These are phyloP conservation scores for Ptilorrhoa leucosticta DNA, from an alignment of 2,113 vertebrate genomes.

Conservation along the genomic window DNA sequence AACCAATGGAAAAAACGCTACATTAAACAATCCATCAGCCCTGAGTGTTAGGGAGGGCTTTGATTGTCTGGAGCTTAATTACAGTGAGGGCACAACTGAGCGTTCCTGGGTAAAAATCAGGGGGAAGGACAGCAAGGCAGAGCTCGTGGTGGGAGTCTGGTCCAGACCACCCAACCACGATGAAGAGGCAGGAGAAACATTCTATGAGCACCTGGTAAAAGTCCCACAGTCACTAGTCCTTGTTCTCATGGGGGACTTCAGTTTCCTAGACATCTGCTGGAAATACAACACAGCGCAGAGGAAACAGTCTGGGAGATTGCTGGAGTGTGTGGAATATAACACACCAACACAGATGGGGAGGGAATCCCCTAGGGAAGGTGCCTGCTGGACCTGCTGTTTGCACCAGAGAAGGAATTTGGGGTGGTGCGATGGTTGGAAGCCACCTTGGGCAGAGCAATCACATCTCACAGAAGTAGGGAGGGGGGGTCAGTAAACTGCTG, in stretches of 20 bases:
- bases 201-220: not conserved
- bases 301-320: not conserved
- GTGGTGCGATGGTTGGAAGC: not conserved
- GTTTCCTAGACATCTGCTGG: no score
- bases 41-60: not conserved
- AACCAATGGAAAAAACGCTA: not conserved
- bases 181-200: not conserved
- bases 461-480: not conserved
- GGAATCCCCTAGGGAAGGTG: not conserved
- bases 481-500: not conserved
- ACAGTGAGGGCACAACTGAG: not conserved
- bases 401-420: not conserved
- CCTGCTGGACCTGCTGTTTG: not conserved
- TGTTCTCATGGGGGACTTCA: not conserved
- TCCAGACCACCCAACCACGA: not conserved
- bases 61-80: not conserved
- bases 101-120: not conserved
- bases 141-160: not conserved
- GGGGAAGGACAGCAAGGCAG: not conserved
- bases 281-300: not conserved
- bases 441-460: fast-evolving
- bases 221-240: not conserved
- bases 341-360: no score
- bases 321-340: not conserved
- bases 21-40: not conserved